These are phyloP conservation scores for Melanotus villosus DNA, from an alignment of 2,888 invertebrate genomes.

Conservation along the genomic window DNA sequence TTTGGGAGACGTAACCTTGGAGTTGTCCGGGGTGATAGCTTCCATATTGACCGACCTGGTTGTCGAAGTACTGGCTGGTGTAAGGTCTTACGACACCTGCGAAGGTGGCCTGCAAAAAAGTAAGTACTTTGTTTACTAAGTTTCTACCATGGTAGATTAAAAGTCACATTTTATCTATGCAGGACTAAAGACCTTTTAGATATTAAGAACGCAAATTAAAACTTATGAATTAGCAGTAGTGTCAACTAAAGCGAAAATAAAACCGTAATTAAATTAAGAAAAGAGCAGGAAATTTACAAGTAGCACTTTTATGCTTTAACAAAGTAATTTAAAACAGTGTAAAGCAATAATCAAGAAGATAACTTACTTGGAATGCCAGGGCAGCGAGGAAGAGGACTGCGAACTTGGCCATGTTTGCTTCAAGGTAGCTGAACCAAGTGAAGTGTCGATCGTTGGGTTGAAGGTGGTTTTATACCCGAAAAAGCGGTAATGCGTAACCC, in stretches of 20 bases:
- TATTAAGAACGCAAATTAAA: too few relatives aligned
- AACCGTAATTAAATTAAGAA: too few relatives aligned
- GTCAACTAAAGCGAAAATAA: too few relatives aligned
- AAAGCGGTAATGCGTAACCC: neutral
- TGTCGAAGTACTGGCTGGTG: neutral
- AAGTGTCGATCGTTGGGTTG: neutral
- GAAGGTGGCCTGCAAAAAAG: slow-evolving; percentile 9
- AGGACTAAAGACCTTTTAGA: too few relatives aligned
- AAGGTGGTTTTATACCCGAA: neutral
- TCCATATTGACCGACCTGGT: neutral
- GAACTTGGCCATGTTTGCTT: slow-evolving; percentile 53
- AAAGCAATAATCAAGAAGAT: neutral
- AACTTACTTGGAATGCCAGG: slow-evolving; percentile 57
- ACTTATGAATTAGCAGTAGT: too few relatives aligned
- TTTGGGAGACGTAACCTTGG: slow-evolving; percentile 1
- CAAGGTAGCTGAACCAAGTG: neutral
- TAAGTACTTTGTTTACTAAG: too few relatives aligned
- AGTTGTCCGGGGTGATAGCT: neutral
- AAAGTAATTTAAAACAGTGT: too few relatives aligned
- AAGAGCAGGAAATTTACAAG: too few relatives aligned
- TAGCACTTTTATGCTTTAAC: too few relatives aligned
- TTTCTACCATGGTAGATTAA: too few relatives aligned
- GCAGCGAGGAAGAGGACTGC: slow-evolving; percentile 52
- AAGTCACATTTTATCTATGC: too few relatives aligned
- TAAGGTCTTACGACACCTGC: neutral